A percentile compares a stretch with the other conserved stretches of the same genome.
These are phyloP conservation scores for Phymatocera aterrima DNA, from an alignment of 2,888 invertebrate species.

Conservation along the genomic window DNA sequence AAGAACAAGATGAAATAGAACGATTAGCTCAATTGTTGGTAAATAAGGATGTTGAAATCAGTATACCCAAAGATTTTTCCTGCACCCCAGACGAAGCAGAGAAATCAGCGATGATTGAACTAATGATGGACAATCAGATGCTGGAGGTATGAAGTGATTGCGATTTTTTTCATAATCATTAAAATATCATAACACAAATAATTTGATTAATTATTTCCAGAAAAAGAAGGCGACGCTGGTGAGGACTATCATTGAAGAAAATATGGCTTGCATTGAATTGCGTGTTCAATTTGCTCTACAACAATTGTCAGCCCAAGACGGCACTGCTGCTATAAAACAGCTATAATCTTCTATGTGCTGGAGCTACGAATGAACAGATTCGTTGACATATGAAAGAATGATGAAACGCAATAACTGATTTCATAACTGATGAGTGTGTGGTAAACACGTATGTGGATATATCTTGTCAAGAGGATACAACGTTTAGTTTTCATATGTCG, in stretches of 20 bases:
- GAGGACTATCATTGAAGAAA: conserved; percentile 84
- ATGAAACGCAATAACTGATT: not conserved
- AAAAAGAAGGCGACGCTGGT: conserved; percentile 82
- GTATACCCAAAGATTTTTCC: conserved; percentile 57
- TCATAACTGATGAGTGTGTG: not conserved
- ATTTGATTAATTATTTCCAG: conserved; percentile 58
- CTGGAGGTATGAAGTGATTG: conserved; percentile 76
- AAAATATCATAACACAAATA: not conserved
- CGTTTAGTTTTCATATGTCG: not conserved
- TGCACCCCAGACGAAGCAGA: conserved; percentile 75
- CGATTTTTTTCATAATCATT: not conserved
- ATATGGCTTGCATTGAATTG: conserved; percentile 83
- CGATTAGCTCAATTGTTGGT: conserved; percentile 74
- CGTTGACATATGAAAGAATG: not conserved
- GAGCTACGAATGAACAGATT: not conserved
- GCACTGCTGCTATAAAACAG: conserved; percentile 20
- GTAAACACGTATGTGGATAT: not conserved
- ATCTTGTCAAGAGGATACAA: not conserved
- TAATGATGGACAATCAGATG: conserved; percentile 81
- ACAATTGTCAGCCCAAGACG: conserved; percentile 64
- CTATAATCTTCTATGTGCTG: conserved; percentile 1
- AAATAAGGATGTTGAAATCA: conserved; percentile 61
- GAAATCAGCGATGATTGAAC: conserved; percentile 75
- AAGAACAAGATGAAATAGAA: conserved; percentile 85
- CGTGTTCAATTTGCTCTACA: conserved; percentile 82